Conservation (phyloP, 2,113 vertebrate genomes). For the Barbus barbus region DNA sequence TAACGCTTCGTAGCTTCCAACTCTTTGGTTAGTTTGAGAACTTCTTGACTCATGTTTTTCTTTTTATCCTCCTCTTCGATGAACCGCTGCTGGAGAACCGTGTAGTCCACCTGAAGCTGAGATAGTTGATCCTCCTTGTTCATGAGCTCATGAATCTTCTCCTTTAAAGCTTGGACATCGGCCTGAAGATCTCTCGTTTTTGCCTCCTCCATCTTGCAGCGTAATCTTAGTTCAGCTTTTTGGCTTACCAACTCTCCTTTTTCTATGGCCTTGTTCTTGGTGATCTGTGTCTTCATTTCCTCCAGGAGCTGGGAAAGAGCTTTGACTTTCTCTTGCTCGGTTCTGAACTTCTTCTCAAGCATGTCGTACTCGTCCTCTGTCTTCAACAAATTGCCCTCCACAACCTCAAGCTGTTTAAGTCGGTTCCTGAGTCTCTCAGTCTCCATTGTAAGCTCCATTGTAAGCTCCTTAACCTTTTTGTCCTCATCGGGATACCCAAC, state of each 20-base stretch:
- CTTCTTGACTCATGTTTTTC: slow-evolving; percentile 83
- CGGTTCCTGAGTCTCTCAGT: slow-evolving; percentile 88
- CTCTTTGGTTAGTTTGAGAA: slow-evolving; percentile 82
- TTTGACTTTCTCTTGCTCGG: slow-evolving; percentile 91
- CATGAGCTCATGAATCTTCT: slow-evolving; percentile 97
- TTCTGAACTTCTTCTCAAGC: slow-evolving; percentile 90
- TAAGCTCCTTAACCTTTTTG: slow-evolving; percentile 86
- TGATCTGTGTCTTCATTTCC: slow-evolving; percentile 88
- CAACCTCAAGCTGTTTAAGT: slow-evolving; percentile 89
- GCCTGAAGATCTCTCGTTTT: slow-evolving; percentile 84
- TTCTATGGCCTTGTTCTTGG: slow-evolving; percentile 89
- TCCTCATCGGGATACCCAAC: slow-evolving; percentile 75
- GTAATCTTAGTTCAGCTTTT: slow-evolving; percentile 84
- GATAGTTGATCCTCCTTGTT: slow-evolving; percentile 96
- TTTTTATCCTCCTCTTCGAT: slow-evolving; percentile 87
- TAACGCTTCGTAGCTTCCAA: slow-evolving; percentile 89
- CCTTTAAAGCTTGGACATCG: slow-evolving; percentile 91
- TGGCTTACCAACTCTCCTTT: slow-evolving; percentile 85
- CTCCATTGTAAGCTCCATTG: slow-evolving; percentile 84
- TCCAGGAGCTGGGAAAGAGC: slow-evolving; percentile 86
- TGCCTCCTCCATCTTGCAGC: slow-evolving; percentile 86
- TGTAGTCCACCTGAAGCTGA: slow-evolving; percentile 89
- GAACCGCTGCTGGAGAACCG: slow-evolving; percentile 86
- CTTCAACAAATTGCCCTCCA: slow-evolving; percentile 95
- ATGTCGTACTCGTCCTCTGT: slow-evolving; percentile 95